Evolutionary conservation across 2,888 invertebrate genomes (phyloP), one percentile per base, ranked within the genome.

Genomic region (Strigamia transsilvanica): DNA sequence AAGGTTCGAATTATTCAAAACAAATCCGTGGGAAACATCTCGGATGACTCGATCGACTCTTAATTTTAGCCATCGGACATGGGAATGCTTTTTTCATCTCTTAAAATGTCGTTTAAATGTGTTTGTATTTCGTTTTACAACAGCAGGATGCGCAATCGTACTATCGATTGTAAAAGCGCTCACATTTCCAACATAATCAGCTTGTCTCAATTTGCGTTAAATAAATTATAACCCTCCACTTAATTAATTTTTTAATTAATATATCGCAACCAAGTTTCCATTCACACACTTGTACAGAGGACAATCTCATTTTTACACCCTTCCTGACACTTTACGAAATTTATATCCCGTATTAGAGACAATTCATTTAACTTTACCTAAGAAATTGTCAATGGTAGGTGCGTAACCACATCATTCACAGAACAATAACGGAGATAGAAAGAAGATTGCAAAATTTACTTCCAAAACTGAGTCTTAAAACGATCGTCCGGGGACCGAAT

Each of bases 401-500:
- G 73, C 27, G 73, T 27, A 73, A 73, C 73, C 73, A 73, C 73
- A 73, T 73, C 73, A 73, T 73, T 73, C 27, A 32, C 15, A 73
- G 73, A 73, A 73, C 73, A 73, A 73, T 73, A 73, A 73, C 27
- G 73, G 32, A 73, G 73, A 73, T 73, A 73, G 73, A 73, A 32
- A 32, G 73, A 73, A 73, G 73, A 73, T 73, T 73, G 32, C 73
- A 32, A 73, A 73, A 73, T 73, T 73, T 73, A 73, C 73, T 73
- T 73, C 13, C 73, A 73, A 12, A 10, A 73, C 73, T 32, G 73
- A 73, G 73, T 73, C 73, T 73, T 73, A 73, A 32, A 73, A 73
- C 73, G 73, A 73, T 32, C 73, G 73, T 73, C 73, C 73, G 73
- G 73, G 73, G 73, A 73, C 15, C 32, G 73, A 73, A 73, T 73